Evolutionary conservation across 2,113 vertebrate genomes (phyloP).

Genomic region (Hydrochoerus hydrochaeris): DNA sequence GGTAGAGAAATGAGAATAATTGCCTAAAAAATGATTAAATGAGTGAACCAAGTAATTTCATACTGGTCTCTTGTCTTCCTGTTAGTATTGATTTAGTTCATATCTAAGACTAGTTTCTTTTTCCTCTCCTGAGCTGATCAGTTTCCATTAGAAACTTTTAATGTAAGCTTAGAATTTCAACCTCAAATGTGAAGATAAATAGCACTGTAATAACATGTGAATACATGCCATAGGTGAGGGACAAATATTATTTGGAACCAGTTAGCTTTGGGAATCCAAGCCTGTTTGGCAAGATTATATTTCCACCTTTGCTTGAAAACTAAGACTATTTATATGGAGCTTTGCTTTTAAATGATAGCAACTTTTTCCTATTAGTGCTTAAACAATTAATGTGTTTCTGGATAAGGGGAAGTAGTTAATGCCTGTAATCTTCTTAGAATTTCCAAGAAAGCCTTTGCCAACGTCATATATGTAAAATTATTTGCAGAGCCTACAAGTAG

Average conservation of each 20-base stretch:
- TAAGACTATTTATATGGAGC: neutral
- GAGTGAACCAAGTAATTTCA: slow-evolving; percentile 33
- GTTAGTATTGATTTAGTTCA: slow-evolving; percentile 54
- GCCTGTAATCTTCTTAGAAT: slow-evolving; percentile 61
- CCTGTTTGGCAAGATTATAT: slow-evolving; percentile 4
- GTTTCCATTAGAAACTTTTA: neutral
- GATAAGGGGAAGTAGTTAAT: slow-evolving; percentile 61
- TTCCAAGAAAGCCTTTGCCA: slow-evolving; percentile 56
- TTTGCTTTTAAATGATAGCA: slow-evolving; percentile 34
- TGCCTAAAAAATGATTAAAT: slow-evolving; percentile 56
- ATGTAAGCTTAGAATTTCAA: slow-evolving; percentile 31
- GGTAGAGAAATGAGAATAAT: neutral
- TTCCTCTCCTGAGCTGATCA: neutral
- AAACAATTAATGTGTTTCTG: slow-evolving; percentile 45
- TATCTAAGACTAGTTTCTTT: neutral
- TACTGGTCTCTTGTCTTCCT: neutral
- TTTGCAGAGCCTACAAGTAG: neutral
- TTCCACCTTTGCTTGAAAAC: slow-evolving; percentile 52
- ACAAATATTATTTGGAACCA: neutral
- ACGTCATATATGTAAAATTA: neutral
- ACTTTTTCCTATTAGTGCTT: slow-evolving; percentile 20
- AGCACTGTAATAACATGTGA: neutral
- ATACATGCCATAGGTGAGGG: neutral
- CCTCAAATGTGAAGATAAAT: neutral
- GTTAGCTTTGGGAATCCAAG: neutral